Evolutionary conservation across 2,888 invertebrate species (phyloP).

Genomic region (Melanostoma scalare): DNA sequence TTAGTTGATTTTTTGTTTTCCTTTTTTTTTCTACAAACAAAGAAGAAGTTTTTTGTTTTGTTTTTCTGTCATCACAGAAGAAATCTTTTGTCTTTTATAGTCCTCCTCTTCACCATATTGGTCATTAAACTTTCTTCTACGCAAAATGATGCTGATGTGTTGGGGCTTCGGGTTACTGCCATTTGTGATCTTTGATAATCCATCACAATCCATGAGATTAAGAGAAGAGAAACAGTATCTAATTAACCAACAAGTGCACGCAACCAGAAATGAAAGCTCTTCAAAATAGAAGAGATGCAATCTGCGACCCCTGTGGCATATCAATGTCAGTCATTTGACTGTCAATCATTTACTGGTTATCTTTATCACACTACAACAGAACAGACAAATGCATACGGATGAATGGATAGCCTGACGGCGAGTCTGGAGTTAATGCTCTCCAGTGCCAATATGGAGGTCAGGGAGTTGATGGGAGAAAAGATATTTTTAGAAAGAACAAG

Average conservation of each 20-base stretch:
- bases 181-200: constrained; percentile 13
- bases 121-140: constrained; percentile 63
- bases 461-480: constrained; percentile 49
- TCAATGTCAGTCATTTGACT: constrained; percentile 67
- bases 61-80: neutral
- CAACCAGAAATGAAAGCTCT: constrained; percentile 25
- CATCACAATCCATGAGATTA: constrained; percentile 19
- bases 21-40: constrained; percentile 10
- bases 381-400: constrained; percentile 13
- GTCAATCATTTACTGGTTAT: constrained; percentile 46
- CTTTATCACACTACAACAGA: constrained; percentile 42
- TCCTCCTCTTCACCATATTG: constrained; percentile 14
- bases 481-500: constrained; percentile 58
- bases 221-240: constrained; percentile 29
- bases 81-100: neutral
- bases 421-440: constrained; percentile 59
- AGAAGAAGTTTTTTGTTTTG: neutral
- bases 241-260: constrained; percentile 59
- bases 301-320: constrained; percentile 66
- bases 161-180: constrained; percentile 30
- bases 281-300: constrained; percentile 55
- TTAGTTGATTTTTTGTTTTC: neutral
- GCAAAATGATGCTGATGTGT: constrained; percentile 31
- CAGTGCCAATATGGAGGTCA: constrained; percentile 64
- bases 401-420: constrained; percentile 30